Percentiles rank a stretch among this genome's conserved stretches.
Evolutionary conservation across 1,140 invertebrate species (phyloP).

Genomic region (Globodera rostochiensis): DNA sequence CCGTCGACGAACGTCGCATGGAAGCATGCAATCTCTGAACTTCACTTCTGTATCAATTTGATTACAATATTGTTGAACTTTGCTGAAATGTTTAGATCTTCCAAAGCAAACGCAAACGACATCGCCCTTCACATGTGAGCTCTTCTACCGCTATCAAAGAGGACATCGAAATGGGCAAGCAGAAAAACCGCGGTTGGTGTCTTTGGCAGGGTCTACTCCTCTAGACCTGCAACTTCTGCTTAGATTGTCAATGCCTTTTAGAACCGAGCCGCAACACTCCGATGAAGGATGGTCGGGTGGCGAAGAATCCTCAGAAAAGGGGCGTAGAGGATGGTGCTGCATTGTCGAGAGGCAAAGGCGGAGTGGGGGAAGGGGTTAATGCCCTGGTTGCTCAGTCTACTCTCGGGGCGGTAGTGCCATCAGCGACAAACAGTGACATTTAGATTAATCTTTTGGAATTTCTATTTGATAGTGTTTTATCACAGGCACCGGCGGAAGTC

Average conservation of each 20-base stretch:
- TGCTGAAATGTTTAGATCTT: constrained; percentile 32
- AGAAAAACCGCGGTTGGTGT: constrained; percentile 19
- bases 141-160: constrained; percentile 15
- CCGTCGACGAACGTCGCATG: constrained; percentile 26
- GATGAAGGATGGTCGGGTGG: neutral
- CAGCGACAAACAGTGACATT: constrained; percentile 1
- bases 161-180: constrained; percentile 22
- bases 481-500: constrained; percentile 4
- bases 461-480: too few species aligned
- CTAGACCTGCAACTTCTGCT: constrained; percentile 1
- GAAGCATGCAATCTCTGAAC: constrained; percentile 42
- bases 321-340: neutral
- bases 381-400: neutral
- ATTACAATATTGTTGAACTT: neutral
- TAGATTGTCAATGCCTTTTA: constrained; percentile 30
- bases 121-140: constrained; percentile 7
- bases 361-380: neutral
- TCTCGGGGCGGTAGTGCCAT: neutral
- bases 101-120: constrained; percentile 33
- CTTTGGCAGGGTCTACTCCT: neutral
- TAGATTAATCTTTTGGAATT: neutral
- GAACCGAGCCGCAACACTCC: constrained; percentile 2
- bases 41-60: constrained; percentile 32
- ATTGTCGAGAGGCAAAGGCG: neutral
- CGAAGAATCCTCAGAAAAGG: neutral